Conservation (phyloP, 2,888 invertebrate species). For the Drepana falcataria region DNA sequence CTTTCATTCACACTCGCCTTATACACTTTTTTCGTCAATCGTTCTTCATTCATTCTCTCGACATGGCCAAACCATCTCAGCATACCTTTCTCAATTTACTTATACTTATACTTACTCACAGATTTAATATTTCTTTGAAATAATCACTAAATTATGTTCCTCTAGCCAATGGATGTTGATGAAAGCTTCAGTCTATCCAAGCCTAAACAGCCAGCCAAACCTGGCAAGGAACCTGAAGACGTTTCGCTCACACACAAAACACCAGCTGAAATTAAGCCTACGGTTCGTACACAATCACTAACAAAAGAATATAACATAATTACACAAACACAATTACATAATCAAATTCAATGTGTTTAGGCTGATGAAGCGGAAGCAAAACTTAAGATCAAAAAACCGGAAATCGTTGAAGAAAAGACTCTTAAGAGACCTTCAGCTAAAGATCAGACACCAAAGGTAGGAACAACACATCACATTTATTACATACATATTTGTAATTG, state of each 20-base stretch:
- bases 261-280: constrained; percentile 64
- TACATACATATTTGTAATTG: too few relatives aligned
- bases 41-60: too few relatives aligned
- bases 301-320: background rate
- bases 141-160: constrained; percentile 11
- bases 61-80: too few relatives aligned
- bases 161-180: constrained; percentile 70
- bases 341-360: constrained; percentile 30
- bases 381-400: constrained; percentile 69
- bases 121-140: too few relatives aligned
- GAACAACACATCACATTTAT: background rate
- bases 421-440: constrained; percentile 63
- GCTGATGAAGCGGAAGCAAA: constrained; percentile 69
- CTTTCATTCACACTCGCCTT: too few relatives aligned
- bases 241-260: constrained; percentile 72
- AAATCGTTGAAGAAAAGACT: constrained; percentile 67
- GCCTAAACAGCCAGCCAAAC: constrained; percentile 58
- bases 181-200: constrained; percentile 65
- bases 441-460: constrained; percentile 54
- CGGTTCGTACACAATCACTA: constrained; percentile 51
- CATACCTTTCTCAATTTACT: background rate
- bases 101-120: too few relatives aligned
- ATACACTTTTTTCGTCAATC: too few relatives aligned
- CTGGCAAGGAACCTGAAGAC: constrained; percentile 64
- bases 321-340: background rate